Percentiles rank a stretch among this genome's conserved stretches.
These are phyloP conservation scores for Brachyptera risi DNA, from an alignment of 2,888 invertebrate genomes.

Conservation along the genomic window DNA sequence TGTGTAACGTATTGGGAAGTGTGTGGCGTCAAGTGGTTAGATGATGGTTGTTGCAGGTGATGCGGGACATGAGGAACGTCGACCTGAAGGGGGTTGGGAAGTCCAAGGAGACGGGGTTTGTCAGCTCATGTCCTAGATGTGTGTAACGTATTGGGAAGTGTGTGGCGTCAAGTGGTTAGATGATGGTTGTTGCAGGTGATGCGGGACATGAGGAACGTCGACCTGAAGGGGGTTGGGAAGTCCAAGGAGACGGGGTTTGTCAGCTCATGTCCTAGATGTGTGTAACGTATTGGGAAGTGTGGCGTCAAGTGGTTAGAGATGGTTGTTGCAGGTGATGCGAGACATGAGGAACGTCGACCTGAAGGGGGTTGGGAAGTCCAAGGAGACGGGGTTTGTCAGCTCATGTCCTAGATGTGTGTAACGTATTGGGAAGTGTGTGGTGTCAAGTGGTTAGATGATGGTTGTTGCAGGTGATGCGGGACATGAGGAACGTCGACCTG, in stretches of 20 bases:
- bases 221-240: slow-evolving; percentile 59
- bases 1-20: too few relatives aligned
- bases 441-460: neutral
- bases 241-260: slow-evolving; percentile 95
- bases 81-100: slow-evolving; percentile 61
- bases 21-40: neutral
- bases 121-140: too few relatives aligned
- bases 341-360: slow-evolving; percentile 65
- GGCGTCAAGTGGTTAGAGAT: neutral
- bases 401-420: too few relatives aligned
- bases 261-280: too few relatives aligned
- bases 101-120: slow-evolving; percentile 92
- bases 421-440: neutral
- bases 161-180: neutral
- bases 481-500: slow-evolving; percentile 61
- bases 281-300: too few relatives aligned
- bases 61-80: slow-evolving; percentile 72
- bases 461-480: slow-evolving; percentile 72
- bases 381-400: slow-evolving; percentile 92
- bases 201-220: slow-evolving; percentile 69
- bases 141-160: too few relatives aligned
- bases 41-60: slow-evolving; percentile 56
- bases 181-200: slow-evolving; percentile 61
- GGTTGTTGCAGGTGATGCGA: slow-evolving; percentile 69
- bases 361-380: slow-evolving; percentile 66